Evolutionary conservation across 2,888 invertebrate genomes (phyloP).

Genomic region (Blastobasis lacticolella): DNA sequence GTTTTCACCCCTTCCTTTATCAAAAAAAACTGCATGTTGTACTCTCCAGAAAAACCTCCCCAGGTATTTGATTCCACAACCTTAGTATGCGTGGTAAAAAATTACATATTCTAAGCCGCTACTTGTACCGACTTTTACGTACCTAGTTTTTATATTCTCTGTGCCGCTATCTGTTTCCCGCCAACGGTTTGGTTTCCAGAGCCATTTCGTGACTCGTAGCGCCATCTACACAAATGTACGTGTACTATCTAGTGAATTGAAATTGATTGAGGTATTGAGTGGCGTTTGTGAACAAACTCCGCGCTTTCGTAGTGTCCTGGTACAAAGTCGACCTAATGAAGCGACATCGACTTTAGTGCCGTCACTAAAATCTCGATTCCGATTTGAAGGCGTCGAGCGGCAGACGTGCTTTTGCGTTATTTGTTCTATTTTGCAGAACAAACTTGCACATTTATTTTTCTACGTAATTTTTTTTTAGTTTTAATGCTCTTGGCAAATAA

Average conservation of each 20-base stretch:
- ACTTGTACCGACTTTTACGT: not conserved
- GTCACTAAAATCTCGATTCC: not conserved
- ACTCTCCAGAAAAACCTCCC: no score
- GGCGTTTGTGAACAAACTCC: conserved; percentile 3
- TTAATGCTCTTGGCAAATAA: not conserved
- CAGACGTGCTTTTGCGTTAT: not conserved
- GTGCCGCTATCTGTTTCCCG: not conserved
- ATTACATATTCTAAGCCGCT: no score
- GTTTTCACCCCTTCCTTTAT: no score
- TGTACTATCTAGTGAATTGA: not conserved
- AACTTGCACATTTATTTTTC: not conserved
- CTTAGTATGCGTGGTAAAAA: no score
- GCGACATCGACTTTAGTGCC: conserved; percentile 31
- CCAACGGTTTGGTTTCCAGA: not conserved
- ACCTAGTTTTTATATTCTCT: not conserved
- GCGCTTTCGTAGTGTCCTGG: conserved; percentile 27
- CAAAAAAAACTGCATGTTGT: no score
- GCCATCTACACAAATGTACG: not conserved
- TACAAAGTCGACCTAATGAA: conserved; percentile 46
- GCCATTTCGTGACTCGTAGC: not conserved
- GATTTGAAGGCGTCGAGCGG: not conserved
- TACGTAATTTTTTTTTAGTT: not conserved
- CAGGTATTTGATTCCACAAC: no score
- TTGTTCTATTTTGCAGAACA: not conserved
- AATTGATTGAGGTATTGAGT: not conserved